phyloP scores from a whole-genome alignment of 2,113 vertebrate genomes.

The Agelaius tricolor region DNA sequence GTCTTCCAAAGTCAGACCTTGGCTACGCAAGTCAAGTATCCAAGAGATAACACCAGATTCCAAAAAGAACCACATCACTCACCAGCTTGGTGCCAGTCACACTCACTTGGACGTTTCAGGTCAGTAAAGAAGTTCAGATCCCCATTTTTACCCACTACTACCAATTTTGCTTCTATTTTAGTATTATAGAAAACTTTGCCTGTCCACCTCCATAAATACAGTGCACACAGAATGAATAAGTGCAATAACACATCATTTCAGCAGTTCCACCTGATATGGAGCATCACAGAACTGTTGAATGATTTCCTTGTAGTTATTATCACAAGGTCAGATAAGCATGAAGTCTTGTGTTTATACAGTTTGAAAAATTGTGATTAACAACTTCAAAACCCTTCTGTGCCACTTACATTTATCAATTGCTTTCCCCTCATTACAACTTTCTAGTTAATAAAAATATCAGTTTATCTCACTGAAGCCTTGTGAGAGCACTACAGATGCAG shows the following conservation, averaged over 20 bases:
- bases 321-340: not conserved
- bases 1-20: not conserved
- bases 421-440: not conserved
- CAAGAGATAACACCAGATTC: not conserved
- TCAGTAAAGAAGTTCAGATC: not conserved
- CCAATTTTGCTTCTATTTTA: not conserved
- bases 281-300: fast-evolving
- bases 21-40: not conserved
- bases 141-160: not conserved
- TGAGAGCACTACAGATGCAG: not conserved
- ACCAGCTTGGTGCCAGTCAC: not conserved
- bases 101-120: not conserved
- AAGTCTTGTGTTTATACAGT: not conserved
- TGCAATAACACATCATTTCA: not conserved
- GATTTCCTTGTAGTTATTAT: not conserved
- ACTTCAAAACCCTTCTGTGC: not conserved
- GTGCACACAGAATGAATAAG: not conserved
- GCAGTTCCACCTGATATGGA: not conserved
- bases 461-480: not conserved
- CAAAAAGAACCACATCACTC: not conserved
- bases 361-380: not conserved
- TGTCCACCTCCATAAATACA: not conserved
- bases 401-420: not conserved
- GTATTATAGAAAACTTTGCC: not conserved
- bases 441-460: not conserved